Conservation (phyloP, 2,797 vertebrate species). For the Amniataba percoides region DNA sequence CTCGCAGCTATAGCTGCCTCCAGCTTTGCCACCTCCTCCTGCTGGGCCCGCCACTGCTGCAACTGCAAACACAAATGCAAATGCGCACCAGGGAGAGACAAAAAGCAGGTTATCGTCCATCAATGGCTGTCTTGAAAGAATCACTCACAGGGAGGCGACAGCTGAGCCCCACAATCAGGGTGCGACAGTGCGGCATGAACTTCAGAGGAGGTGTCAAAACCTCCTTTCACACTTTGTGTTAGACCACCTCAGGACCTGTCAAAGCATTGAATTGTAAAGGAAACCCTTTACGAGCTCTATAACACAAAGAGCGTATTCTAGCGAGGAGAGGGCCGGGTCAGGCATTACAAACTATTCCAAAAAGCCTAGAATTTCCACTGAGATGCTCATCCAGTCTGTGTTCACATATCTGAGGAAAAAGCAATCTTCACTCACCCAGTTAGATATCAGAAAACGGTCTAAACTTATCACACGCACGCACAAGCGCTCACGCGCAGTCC, state of each 20-base stretch:
- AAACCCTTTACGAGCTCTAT: slow-evolving; percentile 1
- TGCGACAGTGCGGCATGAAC: slow-evolving; percentile 43
- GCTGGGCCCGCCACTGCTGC: slow-evolving; percentile 88
- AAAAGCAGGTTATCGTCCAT: slow-evolving; percentile 46
- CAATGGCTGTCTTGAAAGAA: slow-evolving; percentile 51
- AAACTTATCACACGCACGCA: slow-evolving; percentile 19
- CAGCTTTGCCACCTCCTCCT: slow-evolving; percentile 89
- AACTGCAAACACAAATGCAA: slow-evolving; percentile 83
- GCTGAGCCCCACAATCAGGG: slow-evolving; percentile 42
- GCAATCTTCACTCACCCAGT: slow-evolving; percentile 7
- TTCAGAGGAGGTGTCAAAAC: slow-evolving; percentile 45
- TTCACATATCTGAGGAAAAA: not conserved
- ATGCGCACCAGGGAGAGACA: slow-evolving; percentile 44
- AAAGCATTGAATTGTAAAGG: slow-evolving; percentile 39
- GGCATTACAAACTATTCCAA: not conserved
- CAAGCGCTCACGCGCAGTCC: slow-evolving; percentile 7
- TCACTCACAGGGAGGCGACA: slow-evolving; percentile 24
- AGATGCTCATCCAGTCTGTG: not conserved
- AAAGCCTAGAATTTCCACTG: not conserved
- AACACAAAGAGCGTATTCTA: not conserved
- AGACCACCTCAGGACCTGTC: slow-evolving; percentile 31
- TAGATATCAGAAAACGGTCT: slow-evolving; percentile 24
- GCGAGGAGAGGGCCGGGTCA: not conserved
- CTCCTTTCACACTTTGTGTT: slow-evolving; percentile 44
- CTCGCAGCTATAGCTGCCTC: slow-evolving; percentile 89